Evolutionary conservation across 2,888 invertebrate genomes (phyloP), one percentile per base, ranked within the genome.

Genomic region (Lycocerus yunnanus): DNA sequence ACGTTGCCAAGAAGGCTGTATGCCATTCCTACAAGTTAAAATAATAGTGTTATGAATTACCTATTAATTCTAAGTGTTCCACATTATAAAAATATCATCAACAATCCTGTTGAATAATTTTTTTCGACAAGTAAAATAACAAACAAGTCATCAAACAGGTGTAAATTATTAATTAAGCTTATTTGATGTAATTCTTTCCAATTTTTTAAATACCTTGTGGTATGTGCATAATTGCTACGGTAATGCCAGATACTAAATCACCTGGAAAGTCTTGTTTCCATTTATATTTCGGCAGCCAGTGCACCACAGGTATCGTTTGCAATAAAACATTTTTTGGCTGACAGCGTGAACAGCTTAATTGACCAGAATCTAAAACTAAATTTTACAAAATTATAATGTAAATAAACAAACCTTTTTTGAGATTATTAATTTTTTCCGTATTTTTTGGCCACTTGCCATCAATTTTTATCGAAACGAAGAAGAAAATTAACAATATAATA

Each of bases 171-270:
- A 59, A 15, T 15, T 18, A 59, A 15, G 14, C 59, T 15, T 59
- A 15, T 59, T 4, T 14, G 21, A 24, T 24, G 2, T 9, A 24
- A 24, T 21, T 21, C 0, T 9, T 63, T 20, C 8, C 13, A 15
- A 63, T 18, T 61, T 1, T 14, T 58, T 21, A 21, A 84, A 86
- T 87, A 85, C 93, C 95, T 89, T 95, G 95, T 0, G 95, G 95
- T 82, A 95, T 94, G 83, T 95, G 94, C 93, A 95, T 93, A 71
- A 95, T 90, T 58, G 94, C 95, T 3, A 96, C 94, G 0, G 96
- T 96, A 61, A 94, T 87, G 1, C 96, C 96, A n/a, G 95, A 90
- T 61, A 95, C 90, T 11, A 94, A 82, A 86, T 97, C 96, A n/a
- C 90, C 88, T 0, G 91, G 75, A 8, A 95, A 86, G 83, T 93